phyloP scores from a whole-genome alignment of 1,140 invertebrate species.

The Sminthurinus signatus region DNA sequence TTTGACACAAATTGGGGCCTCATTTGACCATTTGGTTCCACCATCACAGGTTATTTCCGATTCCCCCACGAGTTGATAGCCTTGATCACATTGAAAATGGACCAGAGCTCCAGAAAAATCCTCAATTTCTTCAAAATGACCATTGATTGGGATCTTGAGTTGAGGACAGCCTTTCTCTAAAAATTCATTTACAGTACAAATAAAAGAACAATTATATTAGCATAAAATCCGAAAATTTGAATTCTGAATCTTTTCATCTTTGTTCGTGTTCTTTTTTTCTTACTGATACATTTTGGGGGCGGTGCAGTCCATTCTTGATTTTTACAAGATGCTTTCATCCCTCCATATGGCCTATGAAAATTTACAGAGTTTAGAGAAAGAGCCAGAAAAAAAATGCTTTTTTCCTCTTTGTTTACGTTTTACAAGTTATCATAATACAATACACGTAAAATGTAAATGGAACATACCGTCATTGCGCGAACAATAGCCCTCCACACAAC shows the following conservation, averaged over 20 bases:
- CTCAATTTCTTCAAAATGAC: background rate
- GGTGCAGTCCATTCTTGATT: background rate
- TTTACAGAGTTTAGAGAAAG: background rate
- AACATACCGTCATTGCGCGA: too few species aligned
- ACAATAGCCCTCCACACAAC: too few species aligned
- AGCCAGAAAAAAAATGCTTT: too few species aligned
- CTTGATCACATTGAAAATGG: background rate
- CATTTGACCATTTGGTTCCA: too few species aligned
- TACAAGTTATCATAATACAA: too few species aligned
- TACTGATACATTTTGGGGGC: slow-evolving; percentile 1
- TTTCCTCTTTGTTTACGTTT: too few species aligned
- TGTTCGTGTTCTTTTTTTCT: background rate
- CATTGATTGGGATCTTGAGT: background rate
- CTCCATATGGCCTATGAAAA: background rate
- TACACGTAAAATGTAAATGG: too few species aligned
- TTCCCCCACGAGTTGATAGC: background rate
- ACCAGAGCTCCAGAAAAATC: background rate
- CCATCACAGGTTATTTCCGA: background rate
- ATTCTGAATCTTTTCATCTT: background rate
- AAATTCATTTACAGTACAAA: background rate
- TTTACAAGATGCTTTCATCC: background rate
- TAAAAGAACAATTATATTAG: background rate
- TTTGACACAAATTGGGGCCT: too few species aligned
- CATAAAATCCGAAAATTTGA: background rate
- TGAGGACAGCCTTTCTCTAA: background rate